Conservation (phyloP, 2,113 vertebrate genomes). For the Petromus typicus region DNA sequence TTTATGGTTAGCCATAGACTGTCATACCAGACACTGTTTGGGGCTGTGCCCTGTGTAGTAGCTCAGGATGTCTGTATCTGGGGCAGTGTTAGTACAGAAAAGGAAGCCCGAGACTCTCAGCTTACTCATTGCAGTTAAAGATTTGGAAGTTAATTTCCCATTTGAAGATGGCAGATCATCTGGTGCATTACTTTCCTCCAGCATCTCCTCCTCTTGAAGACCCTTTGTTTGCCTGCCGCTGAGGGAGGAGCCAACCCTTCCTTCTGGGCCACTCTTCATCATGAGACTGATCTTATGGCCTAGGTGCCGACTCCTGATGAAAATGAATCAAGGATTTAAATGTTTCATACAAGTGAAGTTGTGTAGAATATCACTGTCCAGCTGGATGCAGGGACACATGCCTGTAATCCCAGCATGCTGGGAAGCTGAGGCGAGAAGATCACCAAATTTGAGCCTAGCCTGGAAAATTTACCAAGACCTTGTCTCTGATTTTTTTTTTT, state of each 20-base stretch:
- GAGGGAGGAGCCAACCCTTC: neutral
- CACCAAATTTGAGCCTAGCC: neutral
- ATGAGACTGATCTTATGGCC: neutral
- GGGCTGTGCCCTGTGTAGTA: too few relatives aligned
- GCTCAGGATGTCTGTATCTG: neutral
- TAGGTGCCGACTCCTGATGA: neutral
- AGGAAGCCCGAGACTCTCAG: neutral
- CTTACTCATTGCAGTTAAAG: neutral
- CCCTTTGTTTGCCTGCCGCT: neutral
- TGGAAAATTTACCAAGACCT: neutral
- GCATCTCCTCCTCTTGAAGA: too few relatives aligned
- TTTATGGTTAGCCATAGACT: neutral
- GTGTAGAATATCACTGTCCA: neutral
- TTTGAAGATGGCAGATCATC: neutral
- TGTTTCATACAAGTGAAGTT: neutral
- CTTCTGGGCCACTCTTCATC: neutral
- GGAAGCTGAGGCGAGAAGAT: neutral
- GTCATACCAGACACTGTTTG: neutral
- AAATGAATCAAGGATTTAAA: conserved; percentile 12
- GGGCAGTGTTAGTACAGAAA: neutral
- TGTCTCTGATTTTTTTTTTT: neutral
- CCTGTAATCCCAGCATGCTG: neutral
- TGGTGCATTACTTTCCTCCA: neutral
- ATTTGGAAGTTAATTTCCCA: neutral
- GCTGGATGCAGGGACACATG: neutral